A percentile compares a stretch with the other conserved stretches of the same genome.
Conservation (phyloP, 2,113 vertebrate species). For the Zosterops borbonicus region DNA sequence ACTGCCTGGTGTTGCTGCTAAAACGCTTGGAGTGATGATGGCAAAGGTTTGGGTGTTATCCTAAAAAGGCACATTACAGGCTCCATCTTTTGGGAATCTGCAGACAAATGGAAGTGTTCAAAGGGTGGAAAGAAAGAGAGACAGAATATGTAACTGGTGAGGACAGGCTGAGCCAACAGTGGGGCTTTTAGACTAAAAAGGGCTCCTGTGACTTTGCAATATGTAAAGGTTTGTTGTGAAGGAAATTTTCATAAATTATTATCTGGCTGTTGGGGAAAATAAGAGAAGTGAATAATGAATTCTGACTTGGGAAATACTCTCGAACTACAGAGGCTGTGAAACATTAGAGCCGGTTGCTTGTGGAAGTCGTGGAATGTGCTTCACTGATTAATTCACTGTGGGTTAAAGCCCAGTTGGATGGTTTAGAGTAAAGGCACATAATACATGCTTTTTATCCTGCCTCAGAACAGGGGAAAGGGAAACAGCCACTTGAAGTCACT, state of each 20-base stretch:
- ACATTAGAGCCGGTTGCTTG: neutral
- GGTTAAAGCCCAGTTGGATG: neutral
- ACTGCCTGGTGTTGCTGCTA: rapidly evolving
- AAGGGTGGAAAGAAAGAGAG: neutral
- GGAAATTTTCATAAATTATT: neutral
- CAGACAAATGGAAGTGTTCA: neutral
- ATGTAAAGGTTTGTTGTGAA: neutral
- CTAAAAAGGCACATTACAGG: neutral
- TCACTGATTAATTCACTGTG: neutral
- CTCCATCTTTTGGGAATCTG: neutral
- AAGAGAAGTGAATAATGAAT: neutral
- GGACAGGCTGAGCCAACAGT: neutral
- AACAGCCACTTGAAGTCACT: neutral
- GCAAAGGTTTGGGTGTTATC: neutral
- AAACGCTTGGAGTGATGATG: neutral
- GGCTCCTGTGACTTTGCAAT: neutral
- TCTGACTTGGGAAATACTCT: neutral
- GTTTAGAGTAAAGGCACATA: neutral
- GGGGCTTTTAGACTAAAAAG: neutral
- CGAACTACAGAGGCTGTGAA: neutral
- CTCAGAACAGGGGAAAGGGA: neutral
- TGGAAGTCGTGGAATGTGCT: neutral
- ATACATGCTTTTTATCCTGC: neutral
- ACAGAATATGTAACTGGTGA: neutral
- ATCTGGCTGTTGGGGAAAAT: neutral